Evolutionary conservation across 2,888 invertebrate species (phyloP), one percentile per base, ranked within the genome.

Genomic region (Rotaria magnacalcarata): DNA sequence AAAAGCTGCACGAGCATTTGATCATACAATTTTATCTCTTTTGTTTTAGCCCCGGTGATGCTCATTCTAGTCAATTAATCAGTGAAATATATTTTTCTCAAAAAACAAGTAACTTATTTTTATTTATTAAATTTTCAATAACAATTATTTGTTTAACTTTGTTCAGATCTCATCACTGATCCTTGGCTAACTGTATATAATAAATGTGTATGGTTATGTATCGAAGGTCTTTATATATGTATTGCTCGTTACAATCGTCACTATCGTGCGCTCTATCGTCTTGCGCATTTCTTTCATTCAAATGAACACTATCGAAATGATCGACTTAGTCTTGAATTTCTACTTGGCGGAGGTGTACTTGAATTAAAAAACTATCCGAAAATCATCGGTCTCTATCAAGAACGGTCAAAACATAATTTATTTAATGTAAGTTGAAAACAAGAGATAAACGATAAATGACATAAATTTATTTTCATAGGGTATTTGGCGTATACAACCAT

Each of bases 231-330:
- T 24, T 80, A 95, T 91, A 94, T 95, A 89, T 96, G 96, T 89
- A 93, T 95, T 11, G 93, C 93, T 84, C 93, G 96, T 84, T 95
- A 96, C 90, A 94, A 96, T 0, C 95, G 95, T 89, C 96, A 97
- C 91, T 96, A 96, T 90, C 97, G 97, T 92, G 95, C 96, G 0
- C 93, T 96, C 85, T 96, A 96, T 91, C 93, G 96, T 88, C 92
- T 97, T 85, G 94, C 95, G 2, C 94, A 95, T 90, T 94, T 95
- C 89, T 96, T 47, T 47, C 80, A 80, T 80, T 47, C 80, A 0
- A 47, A 47, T 47, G 47, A 80, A 47, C n/a, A 80, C n/a, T 80
- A 47, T 80, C 11, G n/a, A 47, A 80, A 80, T n/a, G 47, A 80
- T 80, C 47, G 47, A n/a, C 80, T 80, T 80, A 80, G 80, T 47